Conservation (phyloP, 2,797 vertebrate genomes). For the Echeneis naucrates region DNA sequence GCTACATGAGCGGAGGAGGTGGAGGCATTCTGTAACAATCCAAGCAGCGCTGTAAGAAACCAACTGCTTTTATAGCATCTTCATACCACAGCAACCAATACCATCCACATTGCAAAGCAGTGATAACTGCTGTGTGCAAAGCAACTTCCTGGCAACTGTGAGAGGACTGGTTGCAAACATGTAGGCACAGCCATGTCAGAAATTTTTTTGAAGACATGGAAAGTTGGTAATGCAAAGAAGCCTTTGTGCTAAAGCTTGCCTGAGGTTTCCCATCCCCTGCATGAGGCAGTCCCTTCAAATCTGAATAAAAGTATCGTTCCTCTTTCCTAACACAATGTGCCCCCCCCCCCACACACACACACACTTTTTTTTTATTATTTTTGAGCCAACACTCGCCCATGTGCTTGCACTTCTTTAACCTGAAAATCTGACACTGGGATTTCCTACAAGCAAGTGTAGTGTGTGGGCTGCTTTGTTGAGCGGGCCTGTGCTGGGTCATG, state of each 20-base stretch:
- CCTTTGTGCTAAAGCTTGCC: not conserved
- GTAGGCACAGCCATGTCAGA: not conserved
- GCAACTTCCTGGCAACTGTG: not conserved
- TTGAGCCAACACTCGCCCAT: conserved; percentile 63
- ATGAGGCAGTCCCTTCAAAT: conserved; percentile 28
- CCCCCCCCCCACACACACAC: too few relatives aligned
- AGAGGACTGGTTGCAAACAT: not conserved
- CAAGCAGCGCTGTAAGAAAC: conserved; percentile 33
- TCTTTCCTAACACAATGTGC: conserved; percentile 51
- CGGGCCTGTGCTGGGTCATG: conserved; percentile 78
- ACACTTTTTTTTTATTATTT: conserved; percentile 51
- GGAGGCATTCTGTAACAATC: conserved; percentile 41
- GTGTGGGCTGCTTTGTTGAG: conserved; percentile 75
- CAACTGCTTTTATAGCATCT: conserved; percentile 31
- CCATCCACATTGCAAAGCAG: not conserved
- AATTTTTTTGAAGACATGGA: conserved; percentile 3
- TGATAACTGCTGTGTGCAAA: not conserved
- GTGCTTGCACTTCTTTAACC: conserved; percentile 72
- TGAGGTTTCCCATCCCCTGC: conserved; percentile 13
- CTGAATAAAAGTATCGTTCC: conserved; percentile 27
- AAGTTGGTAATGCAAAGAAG: conserved; percentile 13
- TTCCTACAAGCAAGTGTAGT: conserved; percentile 73
- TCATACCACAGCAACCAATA: not conserved
- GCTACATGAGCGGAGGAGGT: conserved; percentile 53
- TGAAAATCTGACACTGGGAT: conserved; percentile 78